Base-by-base conservation (phyloP, 2,113 vertebrate species). In the Mirounga angustirostris region DNA sequence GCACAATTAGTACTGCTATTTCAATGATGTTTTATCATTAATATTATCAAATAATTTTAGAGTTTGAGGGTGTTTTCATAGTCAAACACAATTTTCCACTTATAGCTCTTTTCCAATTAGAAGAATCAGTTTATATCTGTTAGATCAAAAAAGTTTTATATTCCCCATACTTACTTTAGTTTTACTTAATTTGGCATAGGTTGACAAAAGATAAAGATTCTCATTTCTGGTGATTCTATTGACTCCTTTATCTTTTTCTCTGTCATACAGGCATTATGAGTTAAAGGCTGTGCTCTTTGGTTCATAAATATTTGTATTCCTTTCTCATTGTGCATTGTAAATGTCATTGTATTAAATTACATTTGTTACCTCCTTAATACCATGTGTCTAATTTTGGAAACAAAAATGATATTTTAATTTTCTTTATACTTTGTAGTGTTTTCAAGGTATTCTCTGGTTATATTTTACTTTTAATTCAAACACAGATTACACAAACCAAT, bases 221-320 rank as follows among this genome's bases (percentile, higher is more conserved):
- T 33, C 9, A 54, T 43, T 58, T 84, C 50, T 46, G 43, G 13
- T 18, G 26, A 73, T 89, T 88, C 46, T 12, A 21, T 52, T 30
- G 63, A 24, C 59, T 67, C n/a, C 14, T 80, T 87, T 65, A 76
- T 24, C 30, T 9, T 86, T 92, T 59, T 61, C 52, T 79, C 28
- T 74, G 40, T 2, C 46, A 12, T 69, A 19, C 4, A 61, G 83
- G 13, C 61, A 65, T 89, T 89, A 33, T 85, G 7, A 91, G 78
- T 40, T 30, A 76, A 74, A 95, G 33, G 0, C 50, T 85, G 0
- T 88, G 63, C 0, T 85, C 15, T 96, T 96, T 89, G 52, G 28
- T 91, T 59, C n/a, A 82, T 71, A 96, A 81, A 80, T 93, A 95
- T 81, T 88, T 93, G 54, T 67, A 56, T 67, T 83, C 43, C 5